Evolutionary conservation across 2,888 invertebrate genomes (phyloP).

Genomic region (Tipula confusa): DNA sequence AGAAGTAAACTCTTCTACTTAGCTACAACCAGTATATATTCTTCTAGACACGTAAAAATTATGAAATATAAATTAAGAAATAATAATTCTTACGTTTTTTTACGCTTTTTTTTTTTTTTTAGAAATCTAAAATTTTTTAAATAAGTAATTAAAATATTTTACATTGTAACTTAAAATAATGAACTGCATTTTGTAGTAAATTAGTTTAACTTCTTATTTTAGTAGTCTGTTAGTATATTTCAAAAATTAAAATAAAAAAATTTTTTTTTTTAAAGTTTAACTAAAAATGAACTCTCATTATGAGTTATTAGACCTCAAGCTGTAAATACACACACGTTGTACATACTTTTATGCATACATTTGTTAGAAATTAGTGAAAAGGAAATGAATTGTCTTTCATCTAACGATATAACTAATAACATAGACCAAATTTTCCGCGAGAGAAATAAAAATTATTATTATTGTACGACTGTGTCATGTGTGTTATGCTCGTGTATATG

Average conservation of each 20-base stretch:
- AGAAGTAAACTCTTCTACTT: background rate
- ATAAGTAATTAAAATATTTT: background rate
- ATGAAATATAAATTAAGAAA: constrained; percentile 12
- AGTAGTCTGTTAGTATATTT: background rate
- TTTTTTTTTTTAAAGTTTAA: background rate
- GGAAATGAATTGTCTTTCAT: background rate
- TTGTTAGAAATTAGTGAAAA: background rate
- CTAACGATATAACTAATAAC: background rate
- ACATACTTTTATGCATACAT: background rate
- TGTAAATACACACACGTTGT: background rate
- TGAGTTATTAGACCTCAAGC: background rate
- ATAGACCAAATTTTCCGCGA: background rate
- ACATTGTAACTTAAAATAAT: constrained; percentile 12
- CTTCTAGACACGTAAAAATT: background rate
- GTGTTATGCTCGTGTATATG: background rate
- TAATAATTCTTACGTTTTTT: background rate
- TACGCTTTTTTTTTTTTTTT: background rate
- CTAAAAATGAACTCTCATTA: background rate
- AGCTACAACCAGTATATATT: background rate
- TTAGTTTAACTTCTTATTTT: background rate
- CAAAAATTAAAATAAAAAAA: background rate
- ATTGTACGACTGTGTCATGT: background rate
- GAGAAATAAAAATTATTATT: background rate
- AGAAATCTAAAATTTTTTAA: background rate
- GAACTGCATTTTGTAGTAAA: constrained; percentile 3